phyloP scores from a whole-genome alignment of 2,113 vertebrate genomes.

The Alouatta palliata region DNA sequence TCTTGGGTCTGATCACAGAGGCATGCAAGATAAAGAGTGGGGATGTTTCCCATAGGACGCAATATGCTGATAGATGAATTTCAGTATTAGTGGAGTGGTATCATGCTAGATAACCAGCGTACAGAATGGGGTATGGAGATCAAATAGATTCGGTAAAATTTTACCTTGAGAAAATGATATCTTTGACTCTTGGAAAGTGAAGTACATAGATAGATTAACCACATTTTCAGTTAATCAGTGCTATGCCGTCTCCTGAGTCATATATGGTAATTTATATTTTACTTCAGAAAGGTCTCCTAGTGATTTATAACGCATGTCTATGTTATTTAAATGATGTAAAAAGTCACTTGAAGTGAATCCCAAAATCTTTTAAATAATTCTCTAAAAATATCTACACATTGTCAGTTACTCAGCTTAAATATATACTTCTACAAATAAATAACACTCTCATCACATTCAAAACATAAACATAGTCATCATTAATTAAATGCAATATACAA shows the following conservation, averaged over 20 bases:
- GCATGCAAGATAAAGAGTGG: neutral
- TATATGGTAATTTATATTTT: neutral
- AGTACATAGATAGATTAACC: neutral
- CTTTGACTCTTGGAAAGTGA: neutral
- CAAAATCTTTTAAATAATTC: constrained; percentile 16
- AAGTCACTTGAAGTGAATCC: neutral
- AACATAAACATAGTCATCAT: neutral
- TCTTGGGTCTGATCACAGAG: neutral
- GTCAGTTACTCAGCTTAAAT: neutral
- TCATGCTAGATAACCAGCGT: neutral
- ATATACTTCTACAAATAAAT: neutral
- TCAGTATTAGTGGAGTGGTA: neutral
- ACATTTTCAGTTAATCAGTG: neutral
- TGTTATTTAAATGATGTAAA: neutral
- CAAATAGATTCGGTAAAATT: neutral
- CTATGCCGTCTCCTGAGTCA: neutral
- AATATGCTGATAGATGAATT: neutral
- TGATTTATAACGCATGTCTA: neutral
- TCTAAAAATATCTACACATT: neutral
- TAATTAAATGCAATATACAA: neutral
- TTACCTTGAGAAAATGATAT: neutral
- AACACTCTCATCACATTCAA: neutral
- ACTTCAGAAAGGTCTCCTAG: neutral
- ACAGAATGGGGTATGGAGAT: neutral
- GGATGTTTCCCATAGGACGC: neutral